Conservation (phyloP, 2,888 invertebrate species). For the Petrolisthes cinctipes region DNA sequence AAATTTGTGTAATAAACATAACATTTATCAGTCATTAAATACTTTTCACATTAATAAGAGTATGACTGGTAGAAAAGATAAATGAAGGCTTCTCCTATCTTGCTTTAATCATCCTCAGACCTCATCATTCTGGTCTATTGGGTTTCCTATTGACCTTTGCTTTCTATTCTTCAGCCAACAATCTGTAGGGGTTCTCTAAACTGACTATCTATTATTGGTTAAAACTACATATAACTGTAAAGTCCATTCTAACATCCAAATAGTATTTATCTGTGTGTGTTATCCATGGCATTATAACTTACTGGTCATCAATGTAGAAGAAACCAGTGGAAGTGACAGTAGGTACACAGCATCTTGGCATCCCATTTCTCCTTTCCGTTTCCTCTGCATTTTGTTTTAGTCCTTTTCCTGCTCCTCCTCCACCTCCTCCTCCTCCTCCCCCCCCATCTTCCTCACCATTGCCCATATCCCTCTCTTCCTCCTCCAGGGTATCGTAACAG, state of each 20-base stretch:
- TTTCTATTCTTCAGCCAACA: too few relatives aligned
- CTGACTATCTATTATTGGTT: neutral
- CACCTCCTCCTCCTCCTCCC: neutral
- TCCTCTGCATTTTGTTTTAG: neutral
- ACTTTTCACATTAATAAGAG: too few relatives aligned
- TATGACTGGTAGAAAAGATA: too few relatives aligned
- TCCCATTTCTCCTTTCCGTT: neutral
- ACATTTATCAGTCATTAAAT: too few relatives aligned
- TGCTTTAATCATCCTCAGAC: too few relatives aligned
- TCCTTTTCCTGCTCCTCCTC: neutral
- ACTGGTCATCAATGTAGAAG: slow-evolving; percentile 53
- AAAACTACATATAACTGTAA: neutral
- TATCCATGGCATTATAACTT: neutral
- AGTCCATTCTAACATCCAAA: too few relatives aligned
- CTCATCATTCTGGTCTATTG: too few relatives aligned
- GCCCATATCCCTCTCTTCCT: slow-evolving; percentile 1
- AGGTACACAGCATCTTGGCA: slow-evolving; percentile 42
- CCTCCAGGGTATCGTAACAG: slow-evolving; percentile 47
- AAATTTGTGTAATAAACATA: too few relatives aligned
- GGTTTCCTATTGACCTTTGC: too few relatives aligned
- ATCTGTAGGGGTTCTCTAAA: neutral
- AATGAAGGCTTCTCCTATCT: too few relatives aligned
- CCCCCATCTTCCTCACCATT: neutral
- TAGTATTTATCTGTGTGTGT: neutral
- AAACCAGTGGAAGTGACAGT: slow-evolving; percentile 7